Evolutionary conservation across 2,113 vertebrate species (phyloP).

Genomic region (Beaufortia kweichowensis): DNA sequence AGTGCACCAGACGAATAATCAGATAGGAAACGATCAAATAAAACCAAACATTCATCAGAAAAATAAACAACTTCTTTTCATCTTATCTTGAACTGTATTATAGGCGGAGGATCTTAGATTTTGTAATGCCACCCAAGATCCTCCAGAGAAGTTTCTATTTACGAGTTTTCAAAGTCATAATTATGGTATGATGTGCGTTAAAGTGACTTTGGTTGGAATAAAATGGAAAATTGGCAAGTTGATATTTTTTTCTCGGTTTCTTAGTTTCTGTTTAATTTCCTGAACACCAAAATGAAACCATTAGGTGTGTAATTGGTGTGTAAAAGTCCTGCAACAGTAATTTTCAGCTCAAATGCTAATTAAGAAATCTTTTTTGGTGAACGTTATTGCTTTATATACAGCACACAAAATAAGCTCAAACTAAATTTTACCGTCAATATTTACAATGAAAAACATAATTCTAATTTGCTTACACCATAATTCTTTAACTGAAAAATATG

Average conservation of each 20-base stretch:
- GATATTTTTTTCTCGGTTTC: not conserved
- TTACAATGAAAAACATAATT: not conserved
- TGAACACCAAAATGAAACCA: not conserved
- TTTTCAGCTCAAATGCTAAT: not conserved
- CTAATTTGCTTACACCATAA: not conserved
- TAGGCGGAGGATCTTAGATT: not conserved
- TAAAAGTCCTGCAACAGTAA: no score
- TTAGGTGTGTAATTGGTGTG: not conserved
- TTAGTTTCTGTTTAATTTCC: no score
- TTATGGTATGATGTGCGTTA: no score
- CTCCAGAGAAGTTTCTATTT: slow-evolving; percentile 6
- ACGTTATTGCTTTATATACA: not conserved
- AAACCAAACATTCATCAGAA: not conserved
- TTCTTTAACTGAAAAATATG: not conserved
- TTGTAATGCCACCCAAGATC: not conserved
- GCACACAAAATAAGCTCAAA: not conserved
- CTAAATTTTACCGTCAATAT: not conserved
- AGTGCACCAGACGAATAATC: not conserved
- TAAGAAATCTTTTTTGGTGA: not conserved
- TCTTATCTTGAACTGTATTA: not conserved
- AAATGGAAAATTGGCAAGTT: not conserved
- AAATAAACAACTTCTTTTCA: not conserved
- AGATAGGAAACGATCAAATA: not conserved
- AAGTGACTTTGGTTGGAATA: not conserved
- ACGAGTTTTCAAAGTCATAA: no score